Conservation (phyloP, 1,140 invertebrate species). For the Hetaerina americana region DNA sequence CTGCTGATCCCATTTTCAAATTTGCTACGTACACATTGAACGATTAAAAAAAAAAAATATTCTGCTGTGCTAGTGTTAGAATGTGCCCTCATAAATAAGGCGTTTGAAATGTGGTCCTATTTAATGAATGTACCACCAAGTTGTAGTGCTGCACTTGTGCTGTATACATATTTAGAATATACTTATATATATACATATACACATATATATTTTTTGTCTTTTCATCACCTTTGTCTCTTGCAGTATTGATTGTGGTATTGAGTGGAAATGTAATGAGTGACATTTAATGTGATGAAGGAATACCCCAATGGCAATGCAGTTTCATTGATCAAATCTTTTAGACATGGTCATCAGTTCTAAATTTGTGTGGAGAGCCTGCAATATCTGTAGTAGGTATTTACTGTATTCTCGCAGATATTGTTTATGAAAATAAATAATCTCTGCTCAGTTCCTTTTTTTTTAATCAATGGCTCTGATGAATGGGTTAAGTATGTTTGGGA, state of each 20-base stretch:
- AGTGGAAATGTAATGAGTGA: too few relatives aligned
- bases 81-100: background rate
- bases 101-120: background rate
- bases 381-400: too few relatives aligned
- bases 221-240: background rate
- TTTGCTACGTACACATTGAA: background rate
- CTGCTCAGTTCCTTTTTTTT: too few relatives aligned
- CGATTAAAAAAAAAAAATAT: background rate
- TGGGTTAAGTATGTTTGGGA: too few relatives aligned
- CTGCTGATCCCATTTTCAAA: background rate
- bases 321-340: too few relatives aligned
- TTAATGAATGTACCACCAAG: background rate
- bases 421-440: too few relatives aligned
- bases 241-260: background rate
- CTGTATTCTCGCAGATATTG: too few relatives aligned
- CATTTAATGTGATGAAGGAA: too few relatives aligned
- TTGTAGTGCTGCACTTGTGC: background rate
- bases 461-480: too few relatives aligned
- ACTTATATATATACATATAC: background rate
- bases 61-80: background rate
- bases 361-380: too few relatives aligned
- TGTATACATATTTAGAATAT: slow-evolving; percentile 1
- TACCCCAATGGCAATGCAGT: too few relatives aligned
- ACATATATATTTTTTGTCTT: background rate
- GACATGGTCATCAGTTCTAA: too few relatives aligned